A percentile compares a stretch with the other conserved stretches of the same genome.
These are phyloP conservation scores for Cerastis leucographa DNA, from an alignment of 2,888 invertebrate species.

Conservation along the genomic window DNA sequence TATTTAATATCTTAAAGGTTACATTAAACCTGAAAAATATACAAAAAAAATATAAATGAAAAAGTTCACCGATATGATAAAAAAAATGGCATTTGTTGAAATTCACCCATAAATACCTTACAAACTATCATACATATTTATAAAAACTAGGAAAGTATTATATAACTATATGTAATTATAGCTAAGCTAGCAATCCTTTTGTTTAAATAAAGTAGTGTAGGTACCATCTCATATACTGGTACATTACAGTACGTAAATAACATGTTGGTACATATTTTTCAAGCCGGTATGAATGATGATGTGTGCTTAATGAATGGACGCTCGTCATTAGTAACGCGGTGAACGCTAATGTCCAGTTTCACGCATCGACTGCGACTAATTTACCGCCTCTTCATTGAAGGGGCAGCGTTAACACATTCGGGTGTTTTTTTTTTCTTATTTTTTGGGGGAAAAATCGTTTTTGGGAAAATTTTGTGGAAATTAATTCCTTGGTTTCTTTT, in stretches of 20 bases:
- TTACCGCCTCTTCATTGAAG: background rate
- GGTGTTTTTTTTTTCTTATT: background rate
- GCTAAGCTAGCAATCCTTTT: background rate
- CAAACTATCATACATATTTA: too few relatives aligned
- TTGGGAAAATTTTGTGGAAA: background rate
- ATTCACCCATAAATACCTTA: too few relatives aligned
- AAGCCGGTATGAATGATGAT: conserved; percentile 57
- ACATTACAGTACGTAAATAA: background rate
- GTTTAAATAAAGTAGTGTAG: background rate
- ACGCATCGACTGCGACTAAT: conserved; percentile 74
- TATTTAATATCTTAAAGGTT: too few relatives aligned
- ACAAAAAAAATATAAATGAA: too few relatives aligned
- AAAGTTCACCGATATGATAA: too few relatives aligned
- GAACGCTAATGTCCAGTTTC: conserved; percentile 70
- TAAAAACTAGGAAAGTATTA: too few relatives aligned
- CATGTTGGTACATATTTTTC: conserved; percentile 41
- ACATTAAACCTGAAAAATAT: too few relatives aligned
- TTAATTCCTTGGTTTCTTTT: background rate
- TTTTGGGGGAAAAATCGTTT: background rate
- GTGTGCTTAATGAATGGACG: conserved; percentile 59
- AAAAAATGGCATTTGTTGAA: too few relatives aligned
- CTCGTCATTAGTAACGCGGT: conserved; percentile 66
- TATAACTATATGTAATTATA: too few relatives aligned
- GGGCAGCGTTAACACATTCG: background rate
- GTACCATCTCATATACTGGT: background rate